Conservation (phyloP, 1,140 invertebrate genomes). For the Bombus ignitus region DNA sequence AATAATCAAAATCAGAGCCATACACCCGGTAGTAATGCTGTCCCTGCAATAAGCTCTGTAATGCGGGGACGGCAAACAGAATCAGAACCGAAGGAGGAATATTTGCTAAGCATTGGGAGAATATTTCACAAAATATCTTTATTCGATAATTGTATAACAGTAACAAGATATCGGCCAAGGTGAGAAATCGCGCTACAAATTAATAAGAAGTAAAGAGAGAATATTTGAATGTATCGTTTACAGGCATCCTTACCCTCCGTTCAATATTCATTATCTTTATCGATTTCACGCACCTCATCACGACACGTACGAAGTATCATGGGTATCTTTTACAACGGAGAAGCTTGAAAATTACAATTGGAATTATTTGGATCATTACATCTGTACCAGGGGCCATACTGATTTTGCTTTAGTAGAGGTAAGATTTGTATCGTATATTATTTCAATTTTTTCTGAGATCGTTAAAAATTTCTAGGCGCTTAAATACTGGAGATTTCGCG, state of each 20-base stretch:
- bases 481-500: constrained; percentile 97
- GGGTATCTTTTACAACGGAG: constrained; percentile 96
- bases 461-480: constrained; percentile 84
- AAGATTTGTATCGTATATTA: constrained; percentile 29
- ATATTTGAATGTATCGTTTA: constrained; percentile 67
- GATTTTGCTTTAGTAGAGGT: constrained; percentile 94
- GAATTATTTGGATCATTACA: constrained; percentile 99
- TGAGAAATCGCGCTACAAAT: constrained; percentile 77
- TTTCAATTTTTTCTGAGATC: background rate
- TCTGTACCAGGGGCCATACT: constrained; percentile 95
- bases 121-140: constrained; percentile 96
- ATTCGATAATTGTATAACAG: constrained; percentile 92
- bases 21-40: constrained; percentile 77
- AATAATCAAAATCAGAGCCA: constrained; percentile 82
- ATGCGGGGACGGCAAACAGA: constrained; percentile 81
- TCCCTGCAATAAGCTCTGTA: constrained; percentile 76
- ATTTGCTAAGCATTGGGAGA: constrained; percentile 95
- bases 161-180: constrained; percentile 96
- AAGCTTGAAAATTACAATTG: constrained; percentile 98
- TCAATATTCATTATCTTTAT: constrained; percentile 95
- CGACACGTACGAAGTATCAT: constrained; percentile 96
- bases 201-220: constrained; percentile 13
- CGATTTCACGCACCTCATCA: constrained; percentile 97
- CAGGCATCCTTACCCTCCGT: constrained; percentile 95
- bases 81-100: constrained; percentile 87